A percentile compares a stretch with the other conserved stretches of the same genome.
These are phyloP conservation scores for Cossypha dichroa DNA, from an alignment of 2,797 vertebrate genomes.

Conservation along the genomic window DNA sequence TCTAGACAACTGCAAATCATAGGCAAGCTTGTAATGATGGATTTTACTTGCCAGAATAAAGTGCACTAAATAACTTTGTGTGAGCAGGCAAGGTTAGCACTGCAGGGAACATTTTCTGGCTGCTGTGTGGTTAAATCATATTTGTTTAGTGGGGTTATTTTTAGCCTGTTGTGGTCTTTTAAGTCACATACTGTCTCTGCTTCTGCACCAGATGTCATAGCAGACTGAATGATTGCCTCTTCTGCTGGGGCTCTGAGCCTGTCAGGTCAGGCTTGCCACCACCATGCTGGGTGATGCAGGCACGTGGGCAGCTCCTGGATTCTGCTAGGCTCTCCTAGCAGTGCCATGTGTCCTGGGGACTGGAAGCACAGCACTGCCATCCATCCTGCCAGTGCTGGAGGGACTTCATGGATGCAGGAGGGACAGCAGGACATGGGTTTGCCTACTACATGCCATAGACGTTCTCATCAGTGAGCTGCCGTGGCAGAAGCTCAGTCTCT, in stretches of 20 bases:
- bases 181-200: neutral
- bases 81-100: neutral
- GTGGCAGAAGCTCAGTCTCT: neutral
- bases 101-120: neutral
- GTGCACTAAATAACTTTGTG: neutral
- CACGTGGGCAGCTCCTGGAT: neutral
- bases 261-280: neutral
- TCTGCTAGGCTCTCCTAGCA: neutral
- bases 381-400: neutral
- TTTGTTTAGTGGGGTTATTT: neutral
- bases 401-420: neutral
- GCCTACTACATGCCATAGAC: rapidly evolving
- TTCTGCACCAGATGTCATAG: rapidly evolving
- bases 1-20: neutral
- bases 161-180: neutral
- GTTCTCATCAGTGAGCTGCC: neutral
- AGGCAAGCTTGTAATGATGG: neutral
- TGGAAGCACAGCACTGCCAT: neutral
- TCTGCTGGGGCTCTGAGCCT: rapidly evolving
- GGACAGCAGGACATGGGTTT: neutral
- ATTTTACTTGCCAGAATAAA: neutral
- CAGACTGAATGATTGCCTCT: neutral
- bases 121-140: neutral
- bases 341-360: neutral
- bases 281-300: neutral